A percentile compares a stretch with the other conserved stretches of the same genome.
phyloP scores from a whole-genome alignment of 2,113 vertebrate genomes.

The Corynorhinus townsendii region DNA sequence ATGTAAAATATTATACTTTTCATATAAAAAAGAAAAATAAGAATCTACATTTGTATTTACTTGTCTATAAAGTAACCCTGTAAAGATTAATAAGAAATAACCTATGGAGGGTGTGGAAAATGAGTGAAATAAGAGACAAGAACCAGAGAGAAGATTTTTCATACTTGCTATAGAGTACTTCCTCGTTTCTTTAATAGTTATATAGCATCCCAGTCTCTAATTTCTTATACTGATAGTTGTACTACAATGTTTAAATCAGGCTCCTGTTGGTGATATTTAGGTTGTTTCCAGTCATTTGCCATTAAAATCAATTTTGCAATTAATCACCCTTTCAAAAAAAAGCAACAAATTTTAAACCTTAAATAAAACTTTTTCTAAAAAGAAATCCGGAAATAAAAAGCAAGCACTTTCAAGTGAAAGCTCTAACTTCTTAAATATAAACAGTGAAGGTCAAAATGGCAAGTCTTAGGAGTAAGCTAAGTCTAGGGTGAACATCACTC shows the following conservation, averaged over 20 bases:
- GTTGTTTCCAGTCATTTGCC: neutral
- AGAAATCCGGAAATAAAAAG: neutral
- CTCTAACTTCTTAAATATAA: neutral
- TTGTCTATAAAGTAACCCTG: neutral
- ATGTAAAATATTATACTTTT: neutral
- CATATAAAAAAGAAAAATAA: neutral
- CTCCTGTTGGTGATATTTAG: neutral
- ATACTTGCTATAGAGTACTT: no score
- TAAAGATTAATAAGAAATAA: neutral
- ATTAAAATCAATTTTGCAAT: neutral
- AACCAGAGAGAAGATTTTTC: neutral
- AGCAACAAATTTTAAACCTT: neutral
- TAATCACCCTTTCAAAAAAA: neutral
- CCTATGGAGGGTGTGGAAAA: neutral
- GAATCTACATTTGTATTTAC: neutral
- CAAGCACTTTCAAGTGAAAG: constrained; percentile 4
- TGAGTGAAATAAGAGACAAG: neutral
- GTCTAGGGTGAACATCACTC: neutral
- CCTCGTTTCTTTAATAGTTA: neutral
- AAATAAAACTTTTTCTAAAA: neutral
- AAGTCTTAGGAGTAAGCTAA: neutral
- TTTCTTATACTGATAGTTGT: neutral
- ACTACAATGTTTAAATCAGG: neutral
- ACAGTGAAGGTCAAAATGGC: neutral
- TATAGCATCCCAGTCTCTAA: neutral